Evolutionary conservation across 2,113 vertebrate species (phyloP).

Genomic region (Physeter macrocephalus): DNA sequence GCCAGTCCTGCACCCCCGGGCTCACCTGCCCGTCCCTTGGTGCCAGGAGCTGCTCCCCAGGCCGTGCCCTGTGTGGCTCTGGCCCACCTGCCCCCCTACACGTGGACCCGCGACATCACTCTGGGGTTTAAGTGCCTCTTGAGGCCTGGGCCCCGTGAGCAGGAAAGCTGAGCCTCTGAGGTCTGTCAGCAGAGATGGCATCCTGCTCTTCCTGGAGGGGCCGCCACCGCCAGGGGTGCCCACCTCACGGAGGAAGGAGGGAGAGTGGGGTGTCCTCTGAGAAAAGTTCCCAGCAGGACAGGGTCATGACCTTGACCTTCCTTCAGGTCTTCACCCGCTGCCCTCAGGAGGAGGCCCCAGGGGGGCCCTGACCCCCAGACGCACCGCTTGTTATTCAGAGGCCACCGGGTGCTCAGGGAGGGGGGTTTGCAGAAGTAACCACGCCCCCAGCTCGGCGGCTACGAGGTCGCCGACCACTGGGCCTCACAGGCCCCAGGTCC

Average conservation of each 20-base stretch:
- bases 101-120: background rate
- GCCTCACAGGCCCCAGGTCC: background rate
- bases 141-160: background rate
- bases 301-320: background rate
- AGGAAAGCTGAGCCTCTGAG: background rate
- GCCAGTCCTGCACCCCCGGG: background rate
- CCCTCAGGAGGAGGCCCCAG: no score
- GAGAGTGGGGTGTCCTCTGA: background rate
- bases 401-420: fast-evolving
- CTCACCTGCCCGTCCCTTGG: background rate
- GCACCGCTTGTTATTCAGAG: no score
- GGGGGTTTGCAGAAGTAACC: no score
- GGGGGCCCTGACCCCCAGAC: background rate
- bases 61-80: background rate
- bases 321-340: background rate
- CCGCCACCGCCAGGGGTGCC: fast-evolving
- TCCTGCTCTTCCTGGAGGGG: no score
- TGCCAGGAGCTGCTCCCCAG: background rate
- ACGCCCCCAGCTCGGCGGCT: background rate
- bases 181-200: background rate
- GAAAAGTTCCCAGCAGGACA: fast-evolving
- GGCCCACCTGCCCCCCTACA: no score
- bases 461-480: no score
- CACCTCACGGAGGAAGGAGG: background rate
- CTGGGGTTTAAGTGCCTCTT: no score